Evolutionary conservation across 2,113 vertebrate genomes (phyloP), one percentile per base, ranked within the genome.

Genomic region (Saguinus midas): DNA sequence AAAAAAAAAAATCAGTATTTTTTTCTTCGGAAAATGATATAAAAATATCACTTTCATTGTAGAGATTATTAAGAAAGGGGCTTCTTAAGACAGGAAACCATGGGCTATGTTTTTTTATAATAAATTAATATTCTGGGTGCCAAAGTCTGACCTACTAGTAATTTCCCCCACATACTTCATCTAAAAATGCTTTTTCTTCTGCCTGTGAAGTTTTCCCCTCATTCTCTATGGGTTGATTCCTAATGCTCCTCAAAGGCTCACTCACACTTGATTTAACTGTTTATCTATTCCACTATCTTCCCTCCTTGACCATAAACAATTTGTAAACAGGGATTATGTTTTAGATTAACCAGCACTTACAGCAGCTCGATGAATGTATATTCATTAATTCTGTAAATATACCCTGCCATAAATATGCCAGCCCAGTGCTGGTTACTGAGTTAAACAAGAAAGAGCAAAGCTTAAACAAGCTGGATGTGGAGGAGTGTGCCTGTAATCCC

Each of bases 401-500:
- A 43, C 8, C n/a, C 29, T 52, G 43, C 32, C 18, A 80, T 52
- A 50, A 87, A 45, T 32, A 11, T 76, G 37, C 70, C 75, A 96
- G 66, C 40, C 73, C 73, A 89, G 8, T 43, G 72, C 35, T 40
- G 64, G 32, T 43, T 52, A 21, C 5, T 50, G 23, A 32, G 3
- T 92, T 72, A 80, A 32, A 70, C 43, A 87, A 93, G 45, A 79
- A 90, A 87, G 40, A 95, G 61, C 10, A 93, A 87, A 87, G 21
- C 50, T 68, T 27, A 84, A 87, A 95, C 27, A 64, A 52, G 66
- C 17, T 18, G 32, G 66, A 32, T 16, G 16, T 68, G 66, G 66
- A 6, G 27, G 64, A 16, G 29, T 35, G 32, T 17, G 32, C 7
- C 66, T 68, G 32, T 35, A 68, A 35, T 35, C 32, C 66, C 32